phyloP scores from a whole-genome alignment of 92 coral and sea anemone genomes.

The Anthopleura xanthogrammica region DNA sequence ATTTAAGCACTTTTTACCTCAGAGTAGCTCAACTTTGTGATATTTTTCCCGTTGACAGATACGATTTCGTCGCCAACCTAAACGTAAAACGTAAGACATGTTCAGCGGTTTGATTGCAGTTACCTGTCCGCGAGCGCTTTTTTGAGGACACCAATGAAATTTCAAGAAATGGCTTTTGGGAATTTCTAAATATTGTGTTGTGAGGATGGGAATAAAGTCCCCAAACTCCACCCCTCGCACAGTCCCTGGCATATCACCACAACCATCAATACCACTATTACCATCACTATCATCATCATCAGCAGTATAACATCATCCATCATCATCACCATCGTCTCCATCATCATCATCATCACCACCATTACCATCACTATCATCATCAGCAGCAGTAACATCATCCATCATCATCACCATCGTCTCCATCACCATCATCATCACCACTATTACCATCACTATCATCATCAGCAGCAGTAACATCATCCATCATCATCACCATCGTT shows the following conservation, averaged over 20 bases:
- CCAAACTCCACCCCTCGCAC: neutral
- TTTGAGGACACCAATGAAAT: too few relatives aligned
- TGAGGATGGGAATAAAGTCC: neutral
- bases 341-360: neutral
- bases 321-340: neutral
- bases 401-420: neutral
- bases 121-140: too few relatives aligned
- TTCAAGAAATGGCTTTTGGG: too few relatives aligned
- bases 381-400: neutral
- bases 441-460: neutral
- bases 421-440: neutral
- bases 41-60: conserved; percentile 74
- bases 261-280: too few relatives aligned
- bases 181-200: too few relatives aligned
- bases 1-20: conserved; percentile 57
- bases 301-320: neutral
- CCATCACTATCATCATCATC: neutral
- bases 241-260: neutral
- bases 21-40: conserved; percentile 65
- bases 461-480: neutral
- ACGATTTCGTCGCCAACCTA: conserved; percentile 95
- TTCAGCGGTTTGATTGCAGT: too few relatives aligned
- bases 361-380: neutral
- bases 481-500: neutral
- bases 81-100: neutral